Conservation (phyloP, 2,797 vertebrate genomes). For the Capromys pilorides region DNA sequence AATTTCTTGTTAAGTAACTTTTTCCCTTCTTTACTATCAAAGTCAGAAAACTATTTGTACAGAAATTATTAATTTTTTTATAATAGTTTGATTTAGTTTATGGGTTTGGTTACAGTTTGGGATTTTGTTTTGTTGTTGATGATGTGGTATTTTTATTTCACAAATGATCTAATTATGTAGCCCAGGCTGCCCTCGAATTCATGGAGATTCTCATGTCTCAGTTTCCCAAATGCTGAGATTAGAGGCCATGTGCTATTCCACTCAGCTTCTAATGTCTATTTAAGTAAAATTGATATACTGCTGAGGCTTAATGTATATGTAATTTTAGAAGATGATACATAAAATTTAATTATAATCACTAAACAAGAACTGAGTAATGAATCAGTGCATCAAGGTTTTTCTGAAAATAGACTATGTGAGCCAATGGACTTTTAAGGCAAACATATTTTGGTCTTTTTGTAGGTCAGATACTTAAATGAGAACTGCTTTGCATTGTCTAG, state of each 20-base stretch:
- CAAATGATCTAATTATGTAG: neutral
- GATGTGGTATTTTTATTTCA: neutral
- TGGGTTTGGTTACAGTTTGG: no score
- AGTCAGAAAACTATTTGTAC: slow-evolving; percentile 55
- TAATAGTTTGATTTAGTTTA: slow-evolving; percentile 30
- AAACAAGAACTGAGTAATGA: slow-evolving; percentile 61
- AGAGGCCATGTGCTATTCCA: neutral
- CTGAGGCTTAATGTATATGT: neutral
- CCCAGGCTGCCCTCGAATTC: neutral
- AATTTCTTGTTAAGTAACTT: slow-evolving; percentile 58
- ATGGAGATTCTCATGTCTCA: neutral
- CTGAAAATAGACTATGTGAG: slow-evolving; percentile 1
- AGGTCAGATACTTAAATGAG: slow-evolving; percentile 64
- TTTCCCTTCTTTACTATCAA: slow-evolving; percentile 59
- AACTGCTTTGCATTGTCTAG: neutral
- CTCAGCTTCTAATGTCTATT: slow-evolving; percentile 55
- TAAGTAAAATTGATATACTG: slow-evolving; percentile 58
- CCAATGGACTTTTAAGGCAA: slow-evolving; percentile 55
- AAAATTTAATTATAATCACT: slow-evolving; percentile 60
- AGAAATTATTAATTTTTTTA: slow-evolving; percentile 17
- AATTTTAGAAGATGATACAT: slow-evolving; percentile 33
- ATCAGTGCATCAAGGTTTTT: neutral
- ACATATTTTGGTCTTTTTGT: slow-evolving; percentile 53
- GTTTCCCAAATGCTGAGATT: neutral
- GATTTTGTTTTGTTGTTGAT: neutral